Evolutionary conservation across 2,113 vertebrate species (phyloP), one percentile per base, ranked within the genome.

Genomic region (Ascaphus truei): DNA sequence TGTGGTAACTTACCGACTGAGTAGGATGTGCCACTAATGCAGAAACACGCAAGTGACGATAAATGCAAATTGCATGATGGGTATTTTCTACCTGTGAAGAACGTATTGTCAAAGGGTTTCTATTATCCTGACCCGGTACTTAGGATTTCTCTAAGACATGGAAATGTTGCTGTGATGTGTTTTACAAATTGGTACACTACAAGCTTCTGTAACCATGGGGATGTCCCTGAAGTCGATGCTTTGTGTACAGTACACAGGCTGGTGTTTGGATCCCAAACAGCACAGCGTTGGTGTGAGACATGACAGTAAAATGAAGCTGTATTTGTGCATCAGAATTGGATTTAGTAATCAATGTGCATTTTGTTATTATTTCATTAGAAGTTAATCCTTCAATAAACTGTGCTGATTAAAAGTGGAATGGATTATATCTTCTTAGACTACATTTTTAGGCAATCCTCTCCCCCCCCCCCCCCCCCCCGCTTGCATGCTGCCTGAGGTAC

Each of bases 401-500:
- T 57, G 76, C 78, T 83, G 69, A 79, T 72, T 62, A 69, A 72
- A 71, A 80, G 55, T 72, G 77, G 75, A 78, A 77, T 80, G 77
- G 80, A 85, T 85, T 87, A 73, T 86, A 80, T 85, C 81, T 64
- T 85, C 73, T 85, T 76, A 76, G 77, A 81, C 77, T 79, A 84
- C 33, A 26, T 77, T 87, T 85, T 83, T 77, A n/a, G n/a, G n/a
- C n/a, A n/a, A n/a, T n/a, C n/a, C n/a, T n/a, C n/a, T n/a, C n/a
- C n/a, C n/a, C n/a, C n/a, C n/a, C n/a, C n/a, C n/a, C n/a, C n/a
- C n/a, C n/a, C n/a, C n/a, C n/a, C n/a, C n/a, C 78, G 79, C 82
- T 81, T 91, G 90, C 90, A 92, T 92, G 89, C 83, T 88, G 88
- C 89, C 85, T 90, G 88, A 79, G 79, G 83, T 87, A 88, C 77